Conservation (phyloP, 53 echinoderm and acorn worm species). For the Apostichopus leukothele region DNA sequence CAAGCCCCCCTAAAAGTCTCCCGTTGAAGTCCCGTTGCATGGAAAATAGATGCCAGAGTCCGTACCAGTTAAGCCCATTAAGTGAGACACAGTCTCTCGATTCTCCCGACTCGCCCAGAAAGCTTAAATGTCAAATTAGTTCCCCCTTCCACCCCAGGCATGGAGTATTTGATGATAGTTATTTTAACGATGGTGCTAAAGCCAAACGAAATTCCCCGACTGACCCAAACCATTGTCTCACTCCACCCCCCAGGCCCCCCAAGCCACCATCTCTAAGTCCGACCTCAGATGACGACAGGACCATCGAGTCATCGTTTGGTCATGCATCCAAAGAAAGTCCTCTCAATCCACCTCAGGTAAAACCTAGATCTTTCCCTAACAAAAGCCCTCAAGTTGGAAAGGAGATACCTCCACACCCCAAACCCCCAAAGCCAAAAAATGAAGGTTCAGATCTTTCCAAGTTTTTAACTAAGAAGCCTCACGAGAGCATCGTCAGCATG, state of each 20-base stretch:
- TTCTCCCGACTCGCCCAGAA: not conserved
- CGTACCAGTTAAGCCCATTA: not conserved
- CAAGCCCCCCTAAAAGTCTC: not conserved
- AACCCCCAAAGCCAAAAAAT: not conserved
- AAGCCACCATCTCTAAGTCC: conserved; percentile 41
- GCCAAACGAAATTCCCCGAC: not conserved
- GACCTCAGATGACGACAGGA: not conserved
- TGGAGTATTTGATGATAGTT: conserved; percentile 24
- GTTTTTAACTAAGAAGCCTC: not conserved
- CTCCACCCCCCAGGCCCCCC: conserved; percentile 33
- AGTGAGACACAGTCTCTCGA: not conserved
- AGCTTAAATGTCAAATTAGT: conserved; percentile 7
- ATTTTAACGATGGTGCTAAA: not conserved
- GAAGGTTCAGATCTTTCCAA: conserved; percentile 15
- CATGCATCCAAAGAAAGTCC: conserved; percentile 3
- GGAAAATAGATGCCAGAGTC: not conserved
- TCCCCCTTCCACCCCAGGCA: conserved; percentile 28
- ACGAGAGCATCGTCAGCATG: not conserved
- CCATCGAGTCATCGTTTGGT: not conserved
- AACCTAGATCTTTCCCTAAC: conserved; percentile 6
- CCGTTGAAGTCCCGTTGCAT: not conserved
- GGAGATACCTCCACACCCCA: conserved; percentile 2
- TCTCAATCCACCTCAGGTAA: conserved; percentile 34
- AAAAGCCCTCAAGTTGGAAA: not conserved
- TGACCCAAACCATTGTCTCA: not conserved